Evolutionary conservation across 2,888 invertebrate genomes (phyloP), one percentile per base, ranked within the genome.

Genomic region (Zelleria hepariella): DNA sequence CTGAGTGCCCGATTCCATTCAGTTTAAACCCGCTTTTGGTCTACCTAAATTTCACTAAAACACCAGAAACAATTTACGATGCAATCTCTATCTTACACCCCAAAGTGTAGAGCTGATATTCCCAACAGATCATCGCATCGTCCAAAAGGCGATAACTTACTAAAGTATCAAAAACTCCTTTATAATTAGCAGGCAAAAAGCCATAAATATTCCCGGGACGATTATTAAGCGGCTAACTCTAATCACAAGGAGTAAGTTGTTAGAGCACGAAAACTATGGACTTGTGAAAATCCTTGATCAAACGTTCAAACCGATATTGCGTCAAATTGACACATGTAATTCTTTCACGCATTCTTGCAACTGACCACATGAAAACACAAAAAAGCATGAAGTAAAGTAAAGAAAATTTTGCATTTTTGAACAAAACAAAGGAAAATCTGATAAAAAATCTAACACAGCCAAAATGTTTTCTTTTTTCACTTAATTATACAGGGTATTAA

Each of bases 91-190:
- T 42, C 15, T 15, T 42, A 42, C 32, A 15, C 5, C 10, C 32
- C 32, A 42, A 10, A 42, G 15, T 5, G 15, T 42, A 42, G 32
- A 42, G 32, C 15, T 10, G 7, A 42, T 42, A 15, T 42, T 42
- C 32, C 32, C 32, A 57, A 57, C 59, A 61, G 71, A 71, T 70
- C 77, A 76, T 77, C 74, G 73, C 71, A 71, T n/a, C n/a, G n/a
- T n/a, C n/a, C 69, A 75, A 75, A 76, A 62, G 68, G 76, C 78
- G 73, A 86, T 86, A 86, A 42, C 32, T 32, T 10, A 83, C 73
- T 86, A 84, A 83, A 80, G 84, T 85, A 86, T 87, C 86, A 86
- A 87, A 86, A 86, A 86, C 82, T 83, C 72, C 72, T 80, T 42
- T 75, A 84, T 87, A 87, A 87, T 87, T 86, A 86, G 86, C 76